Evolutionary conservation across 2,888 invertebrate genomes (phyloP), one percentile per base, ranked within the genome.

Genomic region (Gastrophysa polygoni): DNA sequence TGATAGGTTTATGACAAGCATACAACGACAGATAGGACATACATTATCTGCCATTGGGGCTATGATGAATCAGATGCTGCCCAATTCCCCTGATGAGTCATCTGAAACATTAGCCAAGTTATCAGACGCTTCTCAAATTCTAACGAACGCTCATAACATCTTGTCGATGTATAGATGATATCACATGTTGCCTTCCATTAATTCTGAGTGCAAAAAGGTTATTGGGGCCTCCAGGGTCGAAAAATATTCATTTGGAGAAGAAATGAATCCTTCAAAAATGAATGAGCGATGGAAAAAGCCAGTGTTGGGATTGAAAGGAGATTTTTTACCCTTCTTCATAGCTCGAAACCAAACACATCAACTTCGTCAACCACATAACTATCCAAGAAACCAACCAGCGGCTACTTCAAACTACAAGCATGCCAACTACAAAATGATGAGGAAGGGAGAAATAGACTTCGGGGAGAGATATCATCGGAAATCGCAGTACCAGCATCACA

Each of bases 31-130:
- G 7, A 24, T 24, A 24, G 24, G 24, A 24, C 24, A 24, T 24
- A 7, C 24, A 24, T 24, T 24, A 24, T 24, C 24, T 5, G 24
- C 24, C 24, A 46, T 46, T 18, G 18, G 46, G 16, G n/a, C n/a
- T n/a, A n/a, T n/a, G n/a, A n/a, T n/a, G n/a, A n/a, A n/a, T n/a
- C n/a, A n/a, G n/a, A n/a, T 46, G 46, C 16, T 46, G 16, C 46
- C n/a, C 46, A 46, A 46, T 17, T 47, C 47, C 47, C 18, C 47
- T 47, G 47, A 17, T 8, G 47, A 47, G 18, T 47, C 47, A 47
- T 47, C 47, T 47, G 47, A 47, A 47, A 5, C 20, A 47, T 47
- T 47, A 47, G 14, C 47, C 20, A 20, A 47, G 47, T 47, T 47
- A 47, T 17, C 47, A 47, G 47, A 47, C 47, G 47, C 20, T 8